Evolutionary conservation across 2,888 invertebrate genomes (phyloP), one percentile per base, ranked within the genome.

Genomic region (Calliopum simillimum): DNA sequence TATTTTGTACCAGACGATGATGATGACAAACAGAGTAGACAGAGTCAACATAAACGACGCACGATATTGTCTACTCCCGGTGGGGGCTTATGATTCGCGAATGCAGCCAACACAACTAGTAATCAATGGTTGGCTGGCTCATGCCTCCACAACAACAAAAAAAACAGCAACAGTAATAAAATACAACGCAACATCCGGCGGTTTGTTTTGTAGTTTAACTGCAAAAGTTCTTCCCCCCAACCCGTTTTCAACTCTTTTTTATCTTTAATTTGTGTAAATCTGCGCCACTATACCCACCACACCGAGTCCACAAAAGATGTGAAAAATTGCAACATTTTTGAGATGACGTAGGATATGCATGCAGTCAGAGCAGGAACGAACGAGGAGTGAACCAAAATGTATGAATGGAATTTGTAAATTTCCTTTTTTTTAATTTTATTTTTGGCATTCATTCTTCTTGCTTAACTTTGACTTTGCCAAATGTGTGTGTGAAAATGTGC

Each of bases 351-450:
- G 62, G n/a, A 33, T 3, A 64, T 74, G 71, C 72, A 33, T 33
- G 33, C 33, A 33, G 33, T 33, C n/a, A n/a, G n/a, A n/a, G n/a
- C n/a, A n/a, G n/a, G 65, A 73, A 71, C 73, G 73, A 69, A 64
- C 72, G 72, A 47, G 74, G 68, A 71, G 33, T 64, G 68, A 75
- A 80, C 76, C 69, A 76, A 78, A 82, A 83, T 79, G 79, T 82
- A 84, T 84, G 84, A 84, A 84, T 84, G 85, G 85, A 85, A 85
- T 85, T 84, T 81, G 82, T 83, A 84, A 83, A 80, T 84, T 82
- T 82, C 81, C 76, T 79, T 81, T 81, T 80, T 76, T 76, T 82
- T 81, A 44, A 16, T 70, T 47, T 41, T 69, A 51, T 46, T 72
- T 64, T 61, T 47, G 43, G 47, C 47, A 16, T 21, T 63, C 23